phyloP scores from a whole-genome alignment of 2,888 invertebrate species.

The Luffia ferchaultella region DNA sequence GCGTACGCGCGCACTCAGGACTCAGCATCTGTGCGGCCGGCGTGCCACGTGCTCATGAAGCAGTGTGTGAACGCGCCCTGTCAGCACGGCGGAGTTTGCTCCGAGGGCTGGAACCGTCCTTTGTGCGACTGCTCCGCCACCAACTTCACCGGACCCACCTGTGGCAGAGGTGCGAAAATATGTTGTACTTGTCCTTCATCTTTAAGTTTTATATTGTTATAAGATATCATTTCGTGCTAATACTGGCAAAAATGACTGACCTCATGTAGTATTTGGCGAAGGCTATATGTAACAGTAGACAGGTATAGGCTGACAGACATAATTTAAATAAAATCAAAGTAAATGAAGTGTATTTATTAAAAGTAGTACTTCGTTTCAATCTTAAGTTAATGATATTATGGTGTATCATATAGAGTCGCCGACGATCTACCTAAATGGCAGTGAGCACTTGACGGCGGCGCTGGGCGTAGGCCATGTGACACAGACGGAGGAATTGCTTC shows the following conservation, averaged over 20 bases:
- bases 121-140: slow-evolving; percentile 93
- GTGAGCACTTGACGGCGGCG: slow-evolving; percentile 83
- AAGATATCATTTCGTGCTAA: too few relatives aligned
- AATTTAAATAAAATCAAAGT: too few relatives aligned
- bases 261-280: too few relatives aligned
- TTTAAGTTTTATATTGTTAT: too few relatives aligned
- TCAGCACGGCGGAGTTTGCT: slow-evolving; percentile 86
- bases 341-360: too few relatives aligned
- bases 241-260: too few relatives aligned
- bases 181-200: too few relatives aligned
- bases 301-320: too few relatives aligned
- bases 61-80: slow-evolving; percentile 89
- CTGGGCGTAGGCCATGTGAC: slow-evolving; percentile 79
- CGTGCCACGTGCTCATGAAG: slow-evolving; percentile 83
- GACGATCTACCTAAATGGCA: slow-evolving; percentile 87
- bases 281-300: too few relatives aligned
- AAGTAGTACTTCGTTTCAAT: too few relatives aligned
- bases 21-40: slow-evolving; percentile 90
- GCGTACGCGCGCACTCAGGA: slow-evolving; percentile 90
- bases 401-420: slow-evolving; percentile 92
- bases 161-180: slow-evolving; percentile 84
- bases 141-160: slow-evolving; percentile 88
- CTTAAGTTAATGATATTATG: too few relatives aligned
- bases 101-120: slow-evolving; percentile 95
- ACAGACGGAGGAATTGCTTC: slow-evolving; percentile 88